A percentile compares a stretch with the other conserved stretches of the same genome.
Conservation (phyloP, 2,888 invertebrate species). For the Meteorus colon region DNA sequence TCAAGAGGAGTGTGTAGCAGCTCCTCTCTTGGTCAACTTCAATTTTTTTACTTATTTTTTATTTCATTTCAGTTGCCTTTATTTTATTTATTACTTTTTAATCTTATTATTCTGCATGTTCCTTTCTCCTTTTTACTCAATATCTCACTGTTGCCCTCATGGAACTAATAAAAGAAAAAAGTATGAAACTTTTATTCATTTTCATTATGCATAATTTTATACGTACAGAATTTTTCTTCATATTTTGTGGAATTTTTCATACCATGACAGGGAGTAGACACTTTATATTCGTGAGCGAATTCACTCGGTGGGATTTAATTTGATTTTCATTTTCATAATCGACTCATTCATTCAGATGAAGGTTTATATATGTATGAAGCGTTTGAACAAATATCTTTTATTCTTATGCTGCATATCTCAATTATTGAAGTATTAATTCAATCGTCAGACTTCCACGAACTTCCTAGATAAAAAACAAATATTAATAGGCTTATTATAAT, state of each 20-base stretch:
- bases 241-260: not conserved
- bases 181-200: too few species aligned
- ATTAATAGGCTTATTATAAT: not conserved
- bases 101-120: not conserved
- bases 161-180: not conserved
- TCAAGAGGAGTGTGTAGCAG: not conserved
- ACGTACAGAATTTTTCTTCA: too few species aligned
- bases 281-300: not conserved
- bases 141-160: not conserved
- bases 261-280: not conserved
- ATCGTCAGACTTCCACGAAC: not conserved
- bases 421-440: not conserved
- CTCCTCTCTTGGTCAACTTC: not conserved
- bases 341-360: too few species aligned
- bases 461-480: not conserved
- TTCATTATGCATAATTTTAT: too few species aligned
- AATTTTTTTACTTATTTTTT: conserved; percentile 16
- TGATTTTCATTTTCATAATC: not conserved
- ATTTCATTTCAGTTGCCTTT: not conserved
- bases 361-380: too few species aligned
- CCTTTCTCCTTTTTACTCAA: not conserved
- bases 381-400: not conserved
- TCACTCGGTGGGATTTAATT: not conserved
- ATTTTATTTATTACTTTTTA: not conserved
- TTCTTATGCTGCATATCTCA: not conserved